phyloP scores from a whole-genome alignment of 2,888 invertebrate species.

The Parascotia fuliginaria region DNA sequence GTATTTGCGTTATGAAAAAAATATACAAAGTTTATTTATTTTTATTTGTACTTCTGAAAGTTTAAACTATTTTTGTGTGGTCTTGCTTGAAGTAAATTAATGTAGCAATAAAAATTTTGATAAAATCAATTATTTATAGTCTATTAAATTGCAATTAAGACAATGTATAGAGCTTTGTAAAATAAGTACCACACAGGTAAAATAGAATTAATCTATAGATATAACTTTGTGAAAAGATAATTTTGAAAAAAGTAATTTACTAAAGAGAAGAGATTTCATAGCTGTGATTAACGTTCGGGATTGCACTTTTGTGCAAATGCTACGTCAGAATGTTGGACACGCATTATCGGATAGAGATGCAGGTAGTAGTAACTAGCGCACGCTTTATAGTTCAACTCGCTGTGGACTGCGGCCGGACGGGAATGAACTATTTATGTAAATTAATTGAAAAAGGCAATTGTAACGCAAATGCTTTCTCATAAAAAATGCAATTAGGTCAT shows the following conservation, averaged over 20 bases:
- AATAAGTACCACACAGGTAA: slow-evolving; percentile 82
- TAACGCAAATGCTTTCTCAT: slow-evolving; percentile 63
- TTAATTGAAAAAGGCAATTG: slow-evolving; percentile 50
- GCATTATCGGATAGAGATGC: slow-evolving; percentile 48
- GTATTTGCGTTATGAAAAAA: slow-evolving; percentile 55
- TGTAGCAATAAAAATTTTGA: slow-evolving; percentile 81
- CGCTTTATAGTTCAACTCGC: slow-evolving; percentile 49
- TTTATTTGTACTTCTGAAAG: slow-evolving; percentile 59
- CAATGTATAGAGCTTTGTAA: slow-evolving; percentile 85
- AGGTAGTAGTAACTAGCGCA: slow-evolving; percentile 52
- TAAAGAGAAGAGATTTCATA: slow-evolving; percentile 81
- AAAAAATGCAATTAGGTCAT: slow-evolving; percentile 59
- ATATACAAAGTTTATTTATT: slow-evolving; percentile 54
- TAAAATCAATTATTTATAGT: slow-evolving; percentile 85
- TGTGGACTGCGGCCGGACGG: not conserved
- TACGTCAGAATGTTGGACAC: slow-evolving; percentile 53
- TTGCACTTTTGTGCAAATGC: slow-evolving; percentile 79
- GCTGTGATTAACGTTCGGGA: slow-evolving; percentile 80
- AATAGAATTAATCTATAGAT: slow-evolving; percentile 74
- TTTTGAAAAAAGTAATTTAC: slow-evolving; percentile 63
- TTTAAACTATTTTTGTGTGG: slow-evolving; percentile 67
- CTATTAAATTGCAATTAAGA: slow-evolving; percentile 80
- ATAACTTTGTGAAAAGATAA: slow-evolving; percentile 64
- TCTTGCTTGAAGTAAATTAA: slow-evolving; percentile 70
- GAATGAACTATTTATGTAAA: slow-evolving; percentile 21